Percentiles rank a stretch among this genome's conserved stretches.
Evolutionary conservation across 2,888 invertebrate species (phyloP).

Genomic region (Sinelater perroti): DNA sequence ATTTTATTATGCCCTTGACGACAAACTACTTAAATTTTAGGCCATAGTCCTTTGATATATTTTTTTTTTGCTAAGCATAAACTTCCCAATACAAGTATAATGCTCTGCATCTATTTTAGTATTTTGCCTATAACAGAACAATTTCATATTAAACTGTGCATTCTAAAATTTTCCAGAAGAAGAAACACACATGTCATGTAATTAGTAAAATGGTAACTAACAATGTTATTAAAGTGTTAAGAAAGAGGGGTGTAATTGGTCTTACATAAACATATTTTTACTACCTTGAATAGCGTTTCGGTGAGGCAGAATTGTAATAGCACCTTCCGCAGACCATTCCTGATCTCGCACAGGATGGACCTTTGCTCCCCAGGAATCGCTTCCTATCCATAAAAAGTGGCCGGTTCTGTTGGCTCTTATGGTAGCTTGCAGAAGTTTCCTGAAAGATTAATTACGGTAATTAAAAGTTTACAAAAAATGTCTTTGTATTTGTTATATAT

Average conservation of each 20-base stretch:
- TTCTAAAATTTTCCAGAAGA: too few relatives aligned
- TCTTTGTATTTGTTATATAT: too few relatives aligned
- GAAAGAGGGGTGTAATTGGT: conserved; percentile 31
- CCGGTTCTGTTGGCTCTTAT: conserved; percentile 67
- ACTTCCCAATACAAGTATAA: too few relatives aligned
- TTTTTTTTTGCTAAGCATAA: too few relatives aligned
- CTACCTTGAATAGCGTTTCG: conserved; percentile 65
- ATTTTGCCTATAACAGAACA: too few relatives aligned
- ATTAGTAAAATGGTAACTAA: conserved; percentile 10
- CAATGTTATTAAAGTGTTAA: conserved; percentile 26
- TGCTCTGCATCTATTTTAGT: too few relatives aligned
- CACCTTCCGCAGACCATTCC: conserved; percentile 68
- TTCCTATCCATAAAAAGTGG: conserved; percentile 74
- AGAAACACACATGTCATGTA: conserved; percentile 9
- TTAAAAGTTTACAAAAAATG: too few relatives aligned
- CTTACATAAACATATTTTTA: conserved; percentile 30
- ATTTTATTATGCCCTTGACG: too few relatives aligned
- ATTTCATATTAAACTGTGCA: too few relatives aligned
- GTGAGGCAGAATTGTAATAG: conserved; percentile 71
- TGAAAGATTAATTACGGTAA: conserved; percentile 47
- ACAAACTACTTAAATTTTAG: too few relatives aligned
- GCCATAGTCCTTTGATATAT: too few relatives aligned
- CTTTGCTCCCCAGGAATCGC: conserved; percentile 78
- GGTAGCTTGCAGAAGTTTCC: conserved; percentile 67
- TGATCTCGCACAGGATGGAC: conserved; percentile 69